Base-by-base conservation (phyloP, 2,113 vertebrate species). In the Andinoacara biseriatus region DNA sequence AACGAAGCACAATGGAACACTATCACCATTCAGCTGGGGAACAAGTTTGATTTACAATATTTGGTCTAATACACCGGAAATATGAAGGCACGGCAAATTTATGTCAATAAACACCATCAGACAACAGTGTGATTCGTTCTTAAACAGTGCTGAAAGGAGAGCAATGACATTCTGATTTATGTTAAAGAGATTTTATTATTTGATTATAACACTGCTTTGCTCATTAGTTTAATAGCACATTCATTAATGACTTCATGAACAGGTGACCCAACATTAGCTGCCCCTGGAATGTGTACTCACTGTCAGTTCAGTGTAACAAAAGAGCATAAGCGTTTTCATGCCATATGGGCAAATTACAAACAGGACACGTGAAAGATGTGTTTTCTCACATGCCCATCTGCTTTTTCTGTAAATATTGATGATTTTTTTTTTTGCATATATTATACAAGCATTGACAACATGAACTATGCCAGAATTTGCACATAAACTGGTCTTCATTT, bases 381-480 rank as follows among this genome's bases (percentile, higher is more conserved):
- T 72, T 72, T 72, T 72, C 46, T 49, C 76, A 26, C 76, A n/a
- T 31, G 8, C 20, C 57, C 15, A 65, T 58, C 20, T 54, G 18
- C 31, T 54, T 56, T 74, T 49, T 65, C 46, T 81, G 22, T 62
- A 5, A 65, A 59, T 49, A 24, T 52, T 38, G 2, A 1, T 1
- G 58, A 59, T 92, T 87, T 94, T 94, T 93, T 94, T 91, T 82
- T 7, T 38, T 38, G 35, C 3, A 38, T 38, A 38, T 38, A 38
- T 26, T 31, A 49, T 15, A 76, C 26, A 72, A 31, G 52, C 18
- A 72, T 31, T 72, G 26, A 72, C 43, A 65, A 79, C 40, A 84
- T 63, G 26, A 81, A 57, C 72, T 65, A 46, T 74, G 7, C 35
- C 26, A 26, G 31, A 62, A 52, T 56, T 40, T 29, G 10, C 17